These are phyloP conservation scores for Opisthograptis luteolata DNA, from an alignment of 2,888 invertebrate genomes.

Conservation along the genomic window DNA sequence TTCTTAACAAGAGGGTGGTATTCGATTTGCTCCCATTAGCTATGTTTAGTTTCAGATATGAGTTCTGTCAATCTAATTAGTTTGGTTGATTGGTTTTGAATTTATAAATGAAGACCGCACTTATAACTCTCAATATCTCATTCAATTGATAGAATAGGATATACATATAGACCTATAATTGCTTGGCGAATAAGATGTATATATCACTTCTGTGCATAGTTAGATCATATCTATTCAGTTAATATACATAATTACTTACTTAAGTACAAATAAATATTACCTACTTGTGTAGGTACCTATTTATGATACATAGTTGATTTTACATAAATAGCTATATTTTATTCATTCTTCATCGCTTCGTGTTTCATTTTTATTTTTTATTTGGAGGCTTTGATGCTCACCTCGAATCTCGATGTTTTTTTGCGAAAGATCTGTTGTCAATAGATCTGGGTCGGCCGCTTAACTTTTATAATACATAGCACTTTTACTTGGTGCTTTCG, in stretches of 20 bases:
- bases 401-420: slow-evolving; percentile 52
- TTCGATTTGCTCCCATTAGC: too few relatives aligned
- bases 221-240: neutral
- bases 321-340: slow-evolving; percentile 2
- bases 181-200: too few relatives aligned
- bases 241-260: neutral
- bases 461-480: slow-evolving; percentile 67
- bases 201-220: too few relatives aligned
- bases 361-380: slow-evolving; percentile 49
- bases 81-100: too few relatives aligned
- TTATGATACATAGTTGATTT: neutral
- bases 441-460: slow-evolving; percentile 72
- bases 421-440: slow-evolving; percentile 59
- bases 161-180: too few relatives aligned
- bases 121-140: too few relatives aligned
- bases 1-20: too few relatives aligned
- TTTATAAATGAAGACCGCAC: too few relatives aligned
- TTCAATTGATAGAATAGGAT: too few relatives aligned
- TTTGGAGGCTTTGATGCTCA: slow-evolving; percentile 51
- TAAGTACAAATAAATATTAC: too few relatives aligned
- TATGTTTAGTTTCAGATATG: too few relatives aligned
- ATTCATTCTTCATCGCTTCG: slow-evolving; percentile 10
- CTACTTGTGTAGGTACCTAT: neutral
- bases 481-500: slow-evolving; percentile 76
- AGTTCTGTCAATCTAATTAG: too few relatives aligned